Evolutionary conservation across 2,113 vertebrate genomes (phyloP).

Genomic region (Entelurus aequoreus): DNA sequence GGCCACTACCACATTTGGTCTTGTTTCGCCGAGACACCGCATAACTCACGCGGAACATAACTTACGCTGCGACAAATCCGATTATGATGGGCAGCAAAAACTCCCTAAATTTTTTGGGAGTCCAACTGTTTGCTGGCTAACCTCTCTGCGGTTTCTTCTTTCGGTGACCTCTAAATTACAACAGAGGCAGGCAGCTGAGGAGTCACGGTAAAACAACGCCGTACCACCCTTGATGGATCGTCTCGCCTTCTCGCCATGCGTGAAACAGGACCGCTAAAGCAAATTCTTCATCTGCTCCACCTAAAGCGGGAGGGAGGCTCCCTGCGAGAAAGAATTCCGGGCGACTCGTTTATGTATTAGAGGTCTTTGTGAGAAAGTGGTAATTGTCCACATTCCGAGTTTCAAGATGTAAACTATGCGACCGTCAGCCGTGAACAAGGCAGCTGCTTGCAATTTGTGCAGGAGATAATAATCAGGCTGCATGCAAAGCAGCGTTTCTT

Average conservation of each 20-base stretch:
- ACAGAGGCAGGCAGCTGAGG: constrained; percentile 22
- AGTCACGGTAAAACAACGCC: constrained; percentile 8
- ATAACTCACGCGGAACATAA: constrained; percentile 15
- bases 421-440: constrained; percentile 75
- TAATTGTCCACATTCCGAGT: constrained; percentile 90
- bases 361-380: constrained; percentile 79
- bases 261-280: constrained; percentile 37
- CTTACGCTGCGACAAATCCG: constrained; percentile 43
- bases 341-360: constrained; percentile 73
- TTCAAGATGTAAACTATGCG: constrained; percentile 84
- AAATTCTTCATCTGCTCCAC: constrained; percentile 36
- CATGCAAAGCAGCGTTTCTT: constrained; percentile 81
- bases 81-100: constrained; percentile 36
- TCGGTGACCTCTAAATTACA: constrained; percentile 58
- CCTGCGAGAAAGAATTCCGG: constrained; percentile 68
- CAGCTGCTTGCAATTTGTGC: constrained; percentile 90
- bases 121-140: constrained; percentile 54
- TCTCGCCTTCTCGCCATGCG: background rate
- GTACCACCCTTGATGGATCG: constrained; percentile 9
- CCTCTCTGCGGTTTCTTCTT: constrained; percentile 59
- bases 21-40: constrained; percentile 16
- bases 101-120: constrained; percentile 31
- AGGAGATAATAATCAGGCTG: constrained; percentile 86
- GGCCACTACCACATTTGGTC: constrained; percentile 6
- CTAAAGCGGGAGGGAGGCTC: constrained; percentile 55